Evolutionary conservation across 2,888 invertebrate genomes (phyloP), one percentile per base, ranked within the genome.

Genomic region (Himalopsyche anomala): DNA sequence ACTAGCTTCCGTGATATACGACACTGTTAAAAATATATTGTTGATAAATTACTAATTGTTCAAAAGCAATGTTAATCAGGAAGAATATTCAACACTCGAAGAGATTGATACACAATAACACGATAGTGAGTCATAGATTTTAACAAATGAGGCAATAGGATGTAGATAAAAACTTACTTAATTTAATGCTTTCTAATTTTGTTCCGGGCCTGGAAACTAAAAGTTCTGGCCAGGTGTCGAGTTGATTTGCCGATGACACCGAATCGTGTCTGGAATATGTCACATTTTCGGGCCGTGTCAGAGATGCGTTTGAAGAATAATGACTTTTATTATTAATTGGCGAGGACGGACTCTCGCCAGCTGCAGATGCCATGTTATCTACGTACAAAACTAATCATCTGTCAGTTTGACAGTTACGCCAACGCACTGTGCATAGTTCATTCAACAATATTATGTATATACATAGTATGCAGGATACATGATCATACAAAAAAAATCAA

Each of bases 161-260:
- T 51, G 51, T 15, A 15, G 8, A 3, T 51, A 80, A 51, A 89
- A 92, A 87, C 93, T 93, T 91, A 93, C 93, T 90, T 89, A 91
- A 91, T 83, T 92, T 90, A 89, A 91, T 92, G 89, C 91, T 92
- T 89, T 91, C 92, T 89, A 92, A 92, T 1, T 92, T 92, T 89
- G 91, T 92, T 86, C 92, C 91, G 38, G 93, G 93, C 89, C 91
- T 91, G 83, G 93, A 92, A 89, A 93, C 89, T 89, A 93, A 90
- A 87, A 93, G 90, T 91, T 93, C 93, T 89, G 93, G 93, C 93
- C 93, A 93, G 91, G 91, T 93, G 28, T 88, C 88, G 74, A 38
- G 36, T 38, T 83, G 84, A 42, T 84, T 84, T 11, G 74, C 15
- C 28, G 88, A 87, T 11, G 88, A 85, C 28, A 81, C 19, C 8